These are phyloP conservation scores for Branchellion lobata DNA, from an alignment of 2,888 invertebrate species.

Conservation along the genomic window DNA sequence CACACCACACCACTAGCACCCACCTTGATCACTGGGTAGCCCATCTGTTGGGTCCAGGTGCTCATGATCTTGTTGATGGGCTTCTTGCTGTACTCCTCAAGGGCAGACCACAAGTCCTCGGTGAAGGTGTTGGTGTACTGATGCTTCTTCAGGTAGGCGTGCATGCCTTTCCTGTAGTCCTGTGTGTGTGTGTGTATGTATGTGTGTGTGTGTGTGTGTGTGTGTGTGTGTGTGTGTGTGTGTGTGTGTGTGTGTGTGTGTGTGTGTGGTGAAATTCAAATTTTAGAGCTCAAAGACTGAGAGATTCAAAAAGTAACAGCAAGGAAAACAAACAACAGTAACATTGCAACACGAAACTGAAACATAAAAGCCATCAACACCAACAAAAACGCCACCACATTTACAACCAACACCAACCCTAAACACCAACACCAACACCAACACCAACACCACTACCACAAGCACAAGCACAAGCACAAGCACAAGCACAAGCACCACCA, in stretches of 20 bases:
- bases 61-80: slow-evolving; percentile 89
- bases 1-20: background rate
- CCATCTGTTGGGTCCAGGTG: slow-evolving; percentile 93
- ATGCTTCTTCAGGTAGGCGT: slow-evolving; percentile 80
- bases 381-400: background rate
- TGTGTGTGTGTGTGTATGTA: no score
- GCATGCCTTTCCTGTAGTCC: slow-evolving; percentile 89
- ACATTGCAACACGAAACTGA: background rate
- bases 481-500: no score
- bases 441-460: no score
- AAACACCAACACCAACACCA: no score
- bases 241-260: background rate
- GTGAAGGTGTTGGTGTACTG: slow-evolving; percentile 87
- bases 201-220: background rate
- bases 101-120: slow-evolving; percentile 85
- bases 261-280: slow-evolving; percentile 51
- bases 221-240: background rate
- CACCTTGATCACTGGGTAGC: slow-evolving; percentile 80
- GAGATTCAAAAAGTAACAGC: background rate
- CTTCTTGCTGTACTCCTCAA: slow-evolving; percentile 84
- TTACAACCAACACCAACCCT: no score
- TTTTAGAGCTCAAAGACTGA: background rate
- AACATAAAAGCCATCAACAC: no score
- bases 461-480: no score
- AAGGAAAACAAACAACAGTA: background rate